Conservation (phyloP, 2,113 vertebrate species). For the Suncus etruscus region DNA sequence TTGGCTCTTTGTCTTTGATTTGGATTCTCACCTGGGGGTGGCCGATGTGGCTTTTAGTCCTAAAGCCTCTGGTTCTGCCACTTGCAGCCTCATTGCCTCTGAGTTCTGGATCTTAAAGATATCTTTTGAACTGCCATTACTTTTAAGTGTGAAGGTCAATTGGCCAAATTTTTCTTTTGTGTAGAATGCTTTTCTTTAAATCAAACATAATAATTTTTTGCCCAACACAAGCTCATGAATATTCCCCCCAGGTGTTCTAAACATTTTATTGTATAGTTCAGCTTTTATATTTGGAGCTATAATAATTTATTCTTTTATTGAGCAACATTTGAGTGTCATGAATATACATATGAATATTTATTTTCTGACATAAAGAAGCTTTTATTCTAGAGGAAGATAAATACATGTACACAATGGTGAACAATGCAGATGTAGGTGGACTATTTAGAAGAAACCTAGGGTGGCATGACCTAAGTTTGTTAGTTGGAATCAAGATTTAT, state of each 20-base stretch:
- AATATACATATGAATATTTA: neutral
- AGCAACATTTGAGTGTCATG: neutral
- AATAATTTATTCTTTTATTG: neutral
- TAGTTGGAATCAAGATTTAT: neutral
- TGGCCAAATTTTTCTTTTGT: neutral
- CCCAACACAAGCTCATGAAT: neutral
- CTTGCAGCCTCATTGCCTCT: no score
- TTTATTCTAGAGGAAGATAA: neutral
- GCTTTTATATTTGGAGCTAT: neutral
- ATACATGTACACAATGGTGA: no score
- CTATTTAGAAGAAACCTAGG: neutral
- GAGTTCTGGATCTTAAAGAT: neutral
- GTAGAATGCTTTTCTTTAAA: neutral
- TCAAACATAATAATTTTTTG: neutral
- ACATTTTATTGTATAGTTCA: neutral
- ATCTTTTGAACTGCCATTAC: conserved; percentile 6
- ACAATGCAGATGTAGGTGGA: neutral
- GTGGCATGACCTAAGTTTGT: neutral
- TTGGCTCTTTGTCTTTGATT: no score
- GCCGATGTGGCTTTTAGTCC: no score
- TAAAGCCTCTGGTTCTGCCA: no score
- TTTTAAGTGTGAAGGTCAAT: conserved; percentile 9
- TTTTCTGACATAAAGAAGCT: neutral
- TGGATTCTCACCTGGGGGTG: no score
- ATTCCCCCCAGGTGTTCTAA: conserved; percentile 17